phyloP scores from a whole-genome alignment of 1,140 invertebrate genomes.

The Thalassaphorura encarpata region DNA sequence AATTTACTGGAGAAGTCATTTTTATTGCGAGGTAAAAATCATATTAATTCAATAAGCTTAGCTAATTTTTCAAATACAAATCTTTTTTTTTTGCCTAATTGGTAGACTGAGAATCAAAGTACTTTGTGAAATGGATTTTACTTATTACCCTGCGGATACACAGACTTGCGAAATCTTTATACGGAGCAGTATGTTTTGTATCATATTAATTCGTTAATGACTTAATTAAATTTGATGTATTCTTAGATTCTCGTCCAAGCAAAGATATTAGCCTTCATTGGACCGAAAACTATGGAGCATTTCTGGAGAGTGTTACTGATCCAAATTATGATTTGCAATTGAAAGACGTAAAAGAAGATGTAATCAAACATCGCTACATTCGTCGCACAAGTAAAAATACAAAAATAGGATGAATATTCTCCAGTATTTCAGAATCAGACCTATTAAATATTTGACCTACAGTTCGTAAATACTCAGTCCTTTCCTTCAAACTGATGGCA shows the following conservation, averaged over 20 bases:
- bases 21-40: too few species aligned
- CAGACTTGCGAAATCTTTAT: neutral
- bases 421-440: neutral
- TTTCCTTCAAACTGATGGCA: constrained; percentile 14
- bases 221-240: neutral
- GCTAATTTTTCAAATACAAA: too few species aligned
- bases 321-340: neutral
- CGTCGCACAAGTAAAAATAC: too few species aligned
- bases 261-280: neutral
- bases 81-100: too few species aligned
- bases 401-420: neutral
- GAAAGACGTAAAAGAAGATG: too few species aligned
- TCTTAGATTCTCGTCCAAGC: neutral
- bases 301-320: neutral
- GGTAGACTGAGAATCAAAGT: neutral
- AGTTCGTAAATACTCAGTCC: neutral
- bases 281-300: too few species aligned
- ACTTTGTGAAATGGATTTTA: neutral
- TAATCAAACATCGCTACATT: too few species aligned
- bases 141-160: constrained; percentile 1
- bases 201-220: neutral
- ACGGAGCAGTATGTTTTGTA: neutral
- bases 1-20: too few species aligned
- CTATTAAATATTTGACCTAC: neutral
- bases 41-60: too few species aligned